Percentiles rank a stretch among this genome's conserved stretches.
phyloP scores from a whole-genome alignment of 2,888 invertebrate genomes.

The Scaptodrosophila latifasciaeformis region DNA sequence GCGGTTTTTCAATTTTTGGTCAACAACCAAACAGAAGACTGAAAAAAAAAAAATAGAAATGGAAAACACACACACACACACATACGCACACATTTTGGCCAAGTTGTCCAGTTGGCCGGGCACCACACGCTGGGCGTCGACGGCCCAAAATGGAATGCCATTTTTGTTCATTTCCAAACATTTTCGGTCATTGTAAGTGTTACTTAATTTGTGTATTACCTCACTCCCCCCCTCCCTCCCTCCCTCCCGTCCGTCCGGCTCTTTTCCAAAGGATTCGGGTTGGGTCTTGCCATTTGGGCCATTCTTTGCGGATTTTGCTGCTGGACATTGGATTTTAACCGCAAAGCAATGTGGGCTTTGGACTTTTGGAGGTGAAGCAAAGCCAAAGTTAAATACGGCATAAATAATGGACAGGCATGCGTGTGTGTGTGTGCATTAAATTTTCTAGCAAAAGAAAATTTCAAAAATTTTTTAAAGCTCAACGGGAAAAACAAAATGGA shows the following conservation, averaged over 20 bases:
- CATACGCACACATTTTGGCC: background rate
- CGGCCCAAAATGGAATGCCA: conserved; percentile 52
- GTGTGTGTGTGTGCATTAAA: conserved; percentile 29
- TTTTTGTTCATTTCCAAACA: background rate
- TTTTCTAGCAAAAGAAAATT: conserved; percentile 1
- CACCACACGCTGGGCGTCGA: background rate
- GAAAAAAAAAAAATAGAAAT: conserved; percentile 32
- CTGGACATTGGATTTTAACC: conserved; percentile 49
- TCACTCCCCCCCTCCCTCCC: conserved; percentile 15
- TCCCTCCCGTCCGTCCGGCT: background rate
- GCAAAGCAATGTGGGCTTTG: conserved; percentile 38
- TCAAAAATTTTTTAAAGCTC: conserved; percentile 28
- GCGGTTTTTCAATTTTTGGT: conserved; percentile 68
- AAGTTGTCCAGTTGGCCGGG: background rate
- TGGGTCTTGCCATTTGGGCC: too few relatives aligned
- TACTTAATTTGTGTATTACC: conserved; percentile 58
- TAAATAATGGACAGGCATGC: conserved; percentile 59
- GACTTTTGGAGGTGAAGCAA: conserved; percentile 31
- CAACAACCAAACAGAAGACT: conserved; percentile 19
- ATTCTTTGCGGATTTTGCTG: background rate
- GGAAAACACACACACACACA: background rate
- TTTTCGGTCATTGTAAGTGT: conserved; percentile 51
- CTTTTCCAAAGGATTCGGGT: too few relatives aligned
- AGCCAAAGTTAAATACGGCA: conserved; percentile 69
- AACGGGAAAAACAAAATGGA: conserved; percentile 10